phyloP scores from a whole-genome alignment of 2,113 vertebrate genomes.

The Rhadina sibilatrix region DNA sequence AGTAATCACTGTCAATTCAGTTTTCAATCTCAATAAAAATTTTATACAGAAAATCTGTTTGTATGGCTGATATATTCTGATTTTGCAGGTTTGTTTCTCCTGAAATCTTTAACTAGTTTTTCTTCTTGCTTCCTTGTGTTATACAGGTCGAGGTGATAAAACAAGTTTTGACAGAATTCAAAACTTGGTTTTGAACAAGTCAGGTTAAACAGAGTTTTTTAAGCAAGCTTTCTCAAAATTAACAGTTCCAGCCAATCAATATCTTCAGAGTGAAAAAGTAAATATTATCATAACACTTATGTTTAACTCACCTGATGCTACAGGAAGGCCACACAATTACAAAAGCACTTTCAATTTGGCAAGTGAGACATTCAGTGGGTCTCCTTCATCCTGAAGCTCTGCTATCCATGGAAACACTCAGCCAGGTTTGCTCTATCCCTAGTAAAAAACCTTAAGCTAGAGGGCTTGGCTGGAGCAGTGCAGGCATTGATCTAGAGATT shows the following conservation, averaged over 20 bases:
- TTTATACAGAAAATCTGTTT: neutral
- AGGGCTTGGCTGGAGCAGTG: neutral
- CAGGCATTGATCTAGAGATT: neutral
- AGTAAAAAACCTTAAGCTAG: neutral
- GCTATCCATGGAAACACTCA: neutral
- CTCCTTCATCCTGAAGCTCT: neutral
- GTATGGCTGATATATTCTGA: neutral
- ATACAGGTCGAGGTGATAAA: neutral
- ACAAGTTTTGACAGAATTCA: neutral
- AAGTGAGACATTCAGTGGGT: neutral
- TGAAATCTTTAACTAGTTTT: neutral
- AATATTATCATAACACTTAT: neutral
- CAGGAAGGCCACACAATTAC: neutral
- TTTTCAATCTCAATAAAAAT: neutral
- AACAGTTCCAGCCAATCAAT: neutral
- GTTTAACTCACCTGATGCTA: neutral
- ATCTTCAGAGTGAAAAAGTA: neutral
- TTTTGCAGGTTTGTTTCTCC: neutral
- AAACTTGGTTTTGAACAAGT: neutral
- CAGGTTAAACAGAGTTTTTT: neutral
- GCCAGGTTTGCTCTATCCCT: neutral
- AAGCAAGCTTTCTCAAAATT: neutral
- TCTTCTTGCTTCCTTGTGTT: neutral
- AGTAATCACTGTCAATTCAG: neutral
- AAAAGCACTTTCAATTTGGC: neutral